These are phyloP conservation scores for Pelochelys cantorii DNA, from an alignment of 2,797 vertebrate genomes.

Conservation along the genomic window DNA sequence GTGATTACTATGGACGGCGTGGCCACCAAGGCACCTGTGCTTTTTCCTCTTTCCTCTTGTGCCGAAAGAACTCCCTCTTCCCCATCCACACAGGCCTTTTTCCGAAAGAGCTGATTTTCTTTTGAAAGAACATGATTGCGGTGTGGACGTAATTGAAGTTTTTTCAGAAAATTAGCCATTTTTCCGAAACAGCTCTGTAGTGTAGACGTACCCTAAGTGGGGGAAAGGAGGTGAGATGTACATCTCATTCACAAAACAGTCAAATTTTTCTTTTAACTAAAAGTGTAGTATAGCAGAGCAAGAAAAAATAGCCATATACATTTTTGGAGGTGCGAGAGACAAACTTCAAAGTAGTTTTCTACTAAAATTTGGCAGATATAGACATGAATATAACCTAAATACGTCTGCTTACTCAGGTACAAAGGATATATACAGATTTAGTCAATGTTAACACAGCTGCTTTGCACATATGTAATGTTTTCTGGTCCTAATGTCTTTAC, in stretches of 20 bases:
- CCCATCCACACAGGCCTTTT: too few relatives aligned
- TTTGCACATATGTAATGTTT: slow-evolving; percentile 7
- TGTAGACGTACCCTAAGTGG: not conserved
- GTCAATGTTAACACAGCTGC: not conserved
- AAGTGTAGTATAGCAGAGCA: slow-evolving; percentile 41
- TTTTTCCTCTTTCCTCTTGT: too few relatives aligned
- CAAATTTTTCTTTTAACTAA: slow-evolving; percentile 27
- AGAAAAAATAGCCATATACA: slow-evolving; percentile 11
- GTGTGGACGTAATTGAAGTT: too few relatives aligned
- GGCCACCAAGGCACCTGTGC: too few relatives aligned
- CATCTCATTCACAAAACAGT: slow-evolving; percentile 49
- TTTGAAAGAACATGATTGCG: too few relatives aligned
- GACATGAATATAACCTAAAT: slow-evolving; percentile 29
- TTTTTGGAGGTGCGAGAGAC: slow-evolving; percentile 59
- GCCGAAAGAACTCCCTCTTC: too few relatives aligned
- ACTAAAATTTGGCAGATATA: slow-evolving; percentile 25
- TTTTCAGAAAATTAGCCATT: too few relatives aligned
- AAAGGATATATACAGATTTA: not conserved
- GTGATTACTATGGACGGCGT: too few relatives aligned
- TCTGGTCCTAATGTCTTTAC: slow-evolving; percentile 14
- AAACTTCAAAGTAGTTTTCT: slow-evolving; percentile 24
- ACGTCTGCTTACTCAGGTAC: not conserved
- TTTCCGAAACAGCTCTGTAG: too few relatives aligned
- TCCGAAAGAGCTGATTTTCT: too few relatives aligned
- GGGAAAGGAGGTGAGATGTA: slow-evolving; percentile 27